These are phyloP conservation scores for Drosophila parabipectinata DNA, from an alignment of 1,140 invertebrate species.

Conservation along the genomic window DNA sequence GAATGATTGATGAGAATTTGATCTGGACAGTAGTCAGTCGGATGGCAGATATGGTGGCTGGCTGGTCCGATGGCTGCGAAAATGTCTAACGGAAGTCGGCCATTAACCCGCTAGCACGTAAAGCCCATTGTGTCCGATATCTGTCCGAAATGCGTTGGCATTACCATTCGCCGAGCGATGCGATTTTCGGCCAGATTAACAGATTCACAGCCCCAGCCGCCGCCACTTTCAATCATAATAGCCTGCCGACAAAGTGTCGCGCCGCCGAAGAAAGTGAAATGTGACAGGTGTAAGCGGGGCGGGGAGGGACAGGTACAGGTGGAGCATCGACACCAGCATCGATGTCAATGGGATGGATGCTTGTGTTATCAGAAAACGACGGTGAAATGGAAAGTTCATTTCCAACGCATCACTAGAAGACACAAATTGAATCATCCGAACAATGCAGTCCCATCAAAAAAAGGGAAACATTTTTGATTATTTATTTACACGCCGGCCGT, in stretches of 20 bases:
- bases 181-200: constrained; percentile 61
- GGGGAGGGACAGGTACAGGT: constrained; percentile 12
- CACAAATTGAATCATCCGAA: constrained; percentile 56
- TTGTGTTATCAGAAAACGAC: constrained; percentile 47
- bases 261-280: constrained; percentile 71
- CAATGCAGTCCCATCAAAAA: constrained; percentile 49
- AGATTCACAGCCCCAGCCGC: constrained; percentile 35
- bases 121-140: constrained; percentile 33
- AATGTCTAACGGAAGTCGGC: constrained; percentile 59
- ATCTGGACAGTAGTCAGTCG: constrained; percentile 30
- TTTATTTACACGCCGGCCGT: constrained; percentile 22
- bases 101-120: constrained; percentile 49
- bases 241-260: constrained; percentile 26
- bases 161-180: constrained; percentile 2
- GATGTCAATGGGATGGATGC: constrained; percentile 60
- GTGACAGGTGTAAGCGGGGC: constrained; percentile 36
- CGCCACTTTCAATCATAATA: too few relatives aligned
- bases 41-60: background rate
- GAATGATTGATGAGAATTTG: constrained; percentile 75
- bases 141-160: constrained; percentile 22
- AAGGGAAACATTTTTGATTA: constrained; percentile 18
- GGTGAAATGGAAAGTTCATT: constrained; percentile 73
- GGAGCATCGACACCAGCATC: constrained; percentile 6
- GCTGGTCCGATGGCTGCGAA: constrained; percentile 17
- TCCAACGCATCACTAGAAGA: constrained; percentile 45